Evolutionary conservation across 2,797 vertebrate genomes (phyloP), one percentile per base, ranked within the genome.

Genomic region (Anguilla megastoma): DNA sequence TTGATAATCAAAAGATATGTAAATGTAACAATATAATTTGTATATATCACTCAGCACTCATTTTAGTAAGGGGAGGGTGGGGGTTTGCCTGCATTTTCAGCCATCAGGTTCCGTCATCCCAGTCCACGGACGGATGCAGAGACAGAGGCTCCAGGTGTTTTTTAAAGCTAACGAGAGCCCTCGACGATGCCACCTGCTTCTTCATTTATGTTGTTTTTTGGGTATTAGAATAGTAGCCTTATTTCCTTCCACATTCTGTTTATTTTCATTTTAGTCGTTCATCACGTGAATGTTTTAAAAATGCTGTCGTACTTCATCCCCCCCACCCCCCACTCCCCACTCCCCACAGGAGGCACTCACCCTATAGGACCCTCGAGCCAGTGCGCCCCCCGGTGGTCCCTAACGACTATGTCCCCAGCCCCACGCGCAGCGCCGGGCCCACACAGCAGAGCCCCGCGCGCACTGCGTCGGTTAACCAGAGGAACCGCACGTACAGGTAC

Each of bases 401-500:
- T 96, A 99, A 99, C 93, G 98, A 99, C 97, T 99, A 99, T 92
- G 98, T 99, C 95, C 97, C 97, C 88, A 99, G 98, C 95, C 98
- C 98, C 94, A 99, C 98, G 90, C 98, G 98, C 97, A 98, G 97
- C 96, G 96, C 96, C 95, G 97, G 97, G 94, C 97, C 95, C 89
- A 96, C 98, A 91, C 98, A 97, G 93, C 96, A 98, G 96, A 99
- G 98, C 96, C 98, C 98, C 90, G 97, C 97, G 95, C 97, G 97
- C 96, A 98, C 97, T 94, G 97, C 98, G 95, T 99, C 98, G 87
- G 97, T 99, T 93, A 99, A 98, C 97, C 98, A 99, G 96, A 98
- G 98, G 97, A 99, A 97, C 95, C 98, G 98, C 97, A 99, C 98
- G 89, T 99, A 99, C 98, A 99, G 98, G 98, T 99, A 99, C 74